Percentiles rank a stretch among this genome's conserved stretches.
Conservation (phyloP, 1,140 invertebrate genomes). For the Aplysia californica region DNA sequence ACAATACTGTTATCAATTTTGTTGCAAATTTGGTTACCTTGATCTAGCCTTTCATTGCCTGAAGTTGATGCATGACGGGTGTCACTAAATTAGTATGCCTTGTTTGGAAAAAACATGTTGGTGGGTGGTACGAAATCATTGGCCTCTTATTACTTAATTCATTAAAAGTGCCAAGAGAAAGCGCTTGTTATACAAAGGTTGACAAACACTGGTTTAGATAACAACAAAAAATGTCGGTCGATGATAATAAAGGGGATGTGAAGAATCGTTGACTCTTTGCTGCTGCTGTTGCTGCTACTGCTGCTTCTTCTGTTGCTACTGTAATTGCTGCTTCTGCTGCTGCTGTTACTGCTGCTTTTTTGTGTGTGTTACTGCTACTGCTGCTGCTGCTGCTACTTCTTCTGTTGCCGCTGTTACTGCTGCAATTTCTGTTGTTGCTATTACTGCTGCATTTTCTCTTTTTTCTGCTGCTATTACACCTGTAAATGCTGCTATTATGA, state of each 20-base stretch:
- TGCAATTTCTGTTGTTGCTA: conserved; percentile 26
- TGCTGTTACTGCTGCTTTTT: background rate
- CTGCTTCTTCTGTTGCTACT: conserved; percentile 5
- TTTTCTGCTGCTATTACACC: conserved; percentile 8
- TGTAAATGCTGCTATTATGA: conserved; percentile 26
- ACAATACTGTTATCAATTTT: too few species aligned
- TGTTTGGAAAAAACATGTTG: too few species aligned
- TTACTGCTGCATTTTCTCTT: conserved; percentile 26
- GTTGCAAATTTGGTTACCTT: too few species aligned
- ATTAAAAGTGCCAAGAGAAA: background rate
- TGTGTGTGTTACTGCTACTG: background rate
- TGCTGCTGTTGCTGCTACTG: background rate
- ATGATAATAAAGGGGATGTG: background rate
- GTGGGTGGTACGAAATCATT: too few species aligned
- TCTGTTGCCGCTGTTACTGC: conserved; percentile 18
- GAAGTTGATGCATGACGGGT: too few species aligned
- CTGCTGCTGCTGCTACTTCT: conserved; percentile 4
- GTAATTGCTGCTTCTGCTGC: conserved; percentile 14
- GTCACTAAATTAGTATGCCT: too few species aligned
- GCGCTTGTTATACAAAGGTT: too few species aligned
- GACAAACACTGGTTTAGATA: too few species aligned
- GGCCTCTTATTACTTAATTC: background rate
- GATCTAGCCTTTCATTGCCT: too few species aligned
- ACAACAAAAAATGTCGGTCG: too few species aligned
- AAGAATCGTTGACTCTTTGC: background rate